Evolutionary conservation across 2,888 invertebrate genomes (phyloP), one percentile per base, ranked within the genome.

Genomic region (Serripes groenlandicus): DNA sequence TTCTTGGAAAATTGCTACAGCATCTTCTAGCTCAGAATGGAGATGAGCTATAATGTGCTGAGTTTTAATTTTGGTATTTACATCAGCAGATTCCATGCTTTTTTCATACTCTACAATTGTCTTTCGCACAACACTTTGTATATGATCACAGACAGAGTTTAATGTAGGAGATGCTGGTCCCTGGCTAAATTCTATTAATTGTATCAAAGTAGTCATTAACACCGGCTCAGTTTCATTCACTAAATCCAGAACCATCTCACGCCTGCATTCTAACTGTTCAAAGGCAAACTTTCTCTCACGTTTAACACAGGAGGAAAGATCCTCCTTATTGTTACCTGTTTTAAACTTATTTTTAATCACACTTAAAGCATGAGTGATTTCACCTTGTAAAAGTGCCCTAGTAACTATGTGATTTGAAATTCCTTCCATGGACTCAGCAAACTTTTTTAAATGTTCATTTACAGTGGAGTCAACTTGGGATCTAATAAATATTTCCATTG

Each of bases 281-380:
- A 86, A 90, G 42, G 89, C 88, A 81, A 91, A 92, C 69, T 89
- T 78, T 79, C 89, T 75, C 78, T 90, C 88, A 62, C 83, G 71
- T 42, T 84, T 84, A 1, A 89, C 77, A 58, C 89, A 83, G 35
- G 87, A 80, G n/a, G 81, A 66, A 3, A 88, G 49, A 62, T 86
- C 88, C 60, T 86, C 83, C 34, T 70, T 64, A 21, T 68, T 77
- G 30, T 83, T 74, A 58, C 78, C 52, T 15, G 75, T 68, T 69
- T 79, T 86, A 62, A 97, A 95, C 90, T 96, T 96, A 42, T 96
- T 95, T 93, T 97, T 97, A 89, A 96, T 95, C 18, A 95, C 94
- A 81, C 95, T 89, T 32, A 96, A 90, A 35, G 92, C 91, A 78
- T 89, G 91, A 62, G 92, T 92, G 64, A 94, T 90, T 81, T 93